Conservation (phyloP, 1,140 invertebrate genomes). For the Meloidogyne exigua region DNA sequence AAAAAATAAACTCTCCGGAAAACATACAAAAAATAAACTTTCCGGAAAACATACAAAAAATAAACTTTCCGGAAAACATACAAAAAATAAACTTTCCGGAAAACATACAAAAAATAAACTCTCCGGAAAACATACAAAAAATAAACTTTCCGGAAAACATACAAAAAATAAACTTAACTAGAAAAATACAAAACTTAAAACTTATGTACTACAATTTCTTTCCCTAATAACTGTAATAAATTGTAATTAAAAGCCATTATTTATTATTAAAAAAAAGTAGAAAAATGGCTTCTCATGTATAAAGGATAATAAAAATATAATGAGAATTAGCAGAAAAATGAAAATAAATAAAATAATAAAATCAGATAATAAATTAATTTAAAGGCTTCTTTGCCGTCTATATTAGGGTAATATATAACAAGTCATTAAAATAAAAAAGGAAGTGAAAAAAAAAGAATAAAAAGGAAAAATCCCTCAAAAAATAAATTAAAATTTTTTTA, state of each 20-base stretch:
- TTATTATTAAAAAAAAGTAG: constrained; percentile 1
- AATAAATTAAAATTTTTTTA: not conserved
- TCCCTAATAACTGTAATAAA: not conserved
- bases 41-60: not conserved
- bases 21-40: too few relatives aligned
- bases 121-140: not conserved
- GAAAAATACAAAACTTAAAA: not conserved
- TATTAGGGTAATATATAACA: not conserved
- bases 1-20: too few relatives aligned
- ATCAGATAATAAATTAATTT: constrained; percentile 3
- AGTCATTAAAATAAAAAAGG: not conserved
- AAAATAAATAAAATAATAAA: not conserved
- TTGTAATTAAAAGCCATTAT: not conserved
- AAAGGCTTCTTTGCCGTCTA: not conserved
- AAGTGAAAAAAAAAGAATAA: not conserved
- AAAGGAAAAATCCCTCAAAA: not conserved
- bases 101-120: too few relatives aligned
- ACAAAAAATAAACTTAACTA: not conserved
- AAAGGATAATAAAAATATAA: constrained; percentile 5
- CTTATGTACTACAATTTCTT: not conserved
- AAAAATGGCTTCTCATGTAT: constrained; percentile 4
- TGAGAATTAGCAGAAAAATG: constrained; percentile 1
- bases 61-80: too few relatives aligned
- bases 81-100: too few relatives aligned
- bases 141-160: too few relatives aligned